Conservation (phyloP, 2,113 vertebrate genomes). For the Marmota monax region DNA sequence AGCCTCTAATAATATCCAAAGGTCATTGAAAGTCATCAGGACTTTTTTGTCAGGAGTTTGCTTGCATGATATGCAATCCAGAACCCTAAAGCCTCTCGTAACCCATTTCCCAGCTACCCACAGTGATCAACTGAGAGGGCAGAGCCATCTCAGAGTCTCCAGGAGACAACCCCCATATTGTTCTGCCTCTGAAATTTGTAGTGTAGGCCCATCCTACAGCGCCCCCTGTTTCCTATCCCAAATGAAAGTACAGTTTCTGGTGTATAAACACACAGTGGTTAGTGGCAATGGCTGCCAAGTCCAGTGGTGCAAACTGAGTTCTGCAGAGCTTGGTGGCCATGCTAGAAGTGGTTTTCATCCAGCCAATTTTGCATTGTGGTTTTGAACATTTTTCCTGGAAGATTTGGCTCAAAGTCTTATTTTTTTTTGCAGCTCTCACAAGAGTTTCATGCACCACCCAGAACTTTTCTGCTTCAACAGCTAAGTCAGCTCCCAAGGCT, state of each 20-base stretch:
- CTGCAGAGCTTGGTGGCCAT: too few species aligned
- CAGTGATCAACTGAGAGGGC: neutral
- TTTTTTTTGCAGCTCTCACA: neutral
- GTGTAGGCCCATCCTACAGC: too few species aligned
- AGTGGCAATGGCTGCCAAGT: too few species aligned
- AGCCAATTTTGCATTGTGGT: neutral
- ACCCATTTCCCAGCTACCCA: neutral
- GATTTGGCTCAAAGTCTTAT: fast-evolving
- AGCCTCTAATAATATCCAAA: neutral
- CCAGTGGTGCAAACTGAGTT: fast-evolving
- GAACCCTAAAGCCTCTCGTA: neutral
- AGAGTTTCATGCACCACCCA: neutral
- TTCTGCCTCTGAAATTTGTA: neutral
- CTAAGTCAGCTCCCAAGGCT: neutral
- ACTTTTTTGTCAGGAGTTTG: too few species aligned
- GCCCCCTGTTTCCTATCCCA: neutral
- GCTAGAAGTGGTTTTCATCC: fast-evolving
- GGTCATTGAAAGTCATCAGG: neutral
- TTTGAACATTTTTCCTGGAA: neutral
- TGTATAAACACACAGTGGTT: fast-evolving
- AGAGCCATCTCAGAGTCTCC: neutral
- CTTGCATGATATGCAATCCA: neutral
- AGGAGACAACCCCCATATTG: neutral
- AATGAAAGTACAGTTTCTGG: neutral
- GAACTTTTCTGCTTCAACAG: neutral